Evolutionary conservation across 1,140 invertebrate genomes (phyloP).

Genomic region (Hylaeus anthracinus): DNA sequence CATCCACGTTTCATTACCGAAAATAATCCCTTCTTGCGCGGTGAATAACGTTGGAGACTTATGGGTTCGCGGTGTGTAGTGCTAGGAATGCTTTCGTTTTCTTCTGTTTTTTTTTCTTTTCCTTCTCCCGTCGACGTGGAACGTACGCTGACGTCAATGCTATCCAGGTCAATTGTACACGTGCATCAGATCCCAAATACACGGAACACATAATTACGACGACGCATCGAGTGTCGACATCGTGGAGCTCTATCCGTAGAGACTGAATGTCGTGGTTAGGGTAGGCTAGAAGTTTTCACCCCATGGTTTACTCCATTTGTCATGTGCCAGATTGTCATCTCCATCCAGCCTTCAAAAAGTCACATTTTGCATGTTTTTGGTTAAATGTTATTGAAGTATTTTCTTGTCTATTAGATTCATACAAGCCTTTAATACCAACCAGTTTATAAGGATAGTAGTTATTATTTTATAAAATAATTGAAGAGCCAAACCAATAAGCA

Average conservation of each 20-base stretch:
- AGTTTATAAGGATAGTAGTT: no score
- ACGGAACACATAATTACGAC: constrained; percentile 4
- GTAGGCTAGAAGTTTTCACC: no score
- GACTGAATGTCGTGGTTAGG: not conserved
- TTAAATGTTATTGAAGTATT: no score
- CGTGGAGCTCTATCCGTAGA: not conserved
- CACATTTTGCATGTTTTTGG: no score
- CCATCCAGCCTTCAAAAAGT: no score
- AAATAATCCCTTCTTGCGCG: not conserved
- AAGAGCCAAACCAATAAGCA: no score
- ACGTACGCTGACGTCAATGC: constrained; percentile 8
- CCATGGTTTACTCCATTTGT: no score
- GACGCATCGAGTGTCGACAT: not conserved
- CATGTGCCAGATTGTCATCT: no score
- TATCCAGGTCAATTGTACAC: not conserved
- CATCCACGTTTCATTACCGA: not conserved
- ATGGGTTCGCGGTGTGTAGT: no score
- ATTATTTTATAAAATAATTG: no score
- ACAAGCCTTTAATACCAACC: no score
- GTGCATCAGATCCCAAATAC: not conserved
- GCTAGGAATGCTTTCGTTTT: not conserved
- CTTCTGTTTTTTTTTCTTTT: not conserved
- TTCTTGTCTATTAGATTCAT: no score
- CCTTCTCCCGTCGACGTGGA: not conserved
- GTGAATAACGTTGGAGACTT: not conserved